Base-by-base conservation (phyloP, 2,888 invertebrate species). In the Tenthredo mesomela region DNA sequence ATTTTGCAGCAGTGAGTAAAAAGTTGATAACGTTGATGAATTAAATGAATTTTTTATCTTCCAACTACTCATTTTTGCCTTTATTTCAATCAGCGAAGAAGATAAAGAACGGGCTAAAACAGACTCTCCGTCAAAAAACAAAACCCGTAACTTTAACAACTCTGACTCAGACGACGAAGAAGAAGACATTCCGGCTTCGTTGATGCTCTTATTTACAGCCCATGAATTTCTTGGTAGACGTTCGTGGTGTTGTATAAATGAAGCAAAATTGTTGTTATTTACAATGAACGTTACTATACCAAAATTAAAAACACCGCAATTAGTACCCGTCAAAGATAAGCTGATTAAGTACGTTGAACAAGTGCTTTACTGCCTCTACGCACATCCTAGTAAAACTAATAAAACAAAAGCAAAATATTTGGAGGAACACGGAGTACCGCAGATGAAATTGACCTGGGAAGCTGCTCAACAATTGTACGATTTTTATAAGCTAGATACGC, bases 321-420 rank as follows among this genome's bases (percentile, higher is more conserved):
- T 96, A 77, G 95, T 95, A 29, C 94, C 94, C 73, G 94, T 95
- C 43, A 94, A 96, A 73, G 96, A 96, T 89, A 96, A 96, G 91
- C 95, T 98, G 2, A 95, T 95, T 85, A 96, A 97, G 88, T 96
- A 97, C 88, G 94, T 98, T 90, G 98, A 98, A 90, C 98, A 99
- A 93, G 95, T 96, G 86, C 95, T 96, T 85, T 98, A 96, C 92
- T 99, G 99, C 92, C 94, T 99, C 1, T 98, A 97, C 92, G 96
- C 96, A 0, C 97, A 97, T 93, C 97, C 97, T 0, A 96, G 95
- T 85, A 96, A 96, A 90, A 96, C 96, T 90, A 95, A 95, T 91
- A 95, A 94, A 87, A 90, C 88, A 2, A 91, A 91, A 67, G 90
- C 91, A 0, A 93, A 95, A 85, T 94, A 96, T 92, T 93, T 97